These are phyloP conservation scores for Girardinus metallicus DNA, from an alignment of 2,797 vertebrate genomes.

Conservation along the genomic window DNA sequence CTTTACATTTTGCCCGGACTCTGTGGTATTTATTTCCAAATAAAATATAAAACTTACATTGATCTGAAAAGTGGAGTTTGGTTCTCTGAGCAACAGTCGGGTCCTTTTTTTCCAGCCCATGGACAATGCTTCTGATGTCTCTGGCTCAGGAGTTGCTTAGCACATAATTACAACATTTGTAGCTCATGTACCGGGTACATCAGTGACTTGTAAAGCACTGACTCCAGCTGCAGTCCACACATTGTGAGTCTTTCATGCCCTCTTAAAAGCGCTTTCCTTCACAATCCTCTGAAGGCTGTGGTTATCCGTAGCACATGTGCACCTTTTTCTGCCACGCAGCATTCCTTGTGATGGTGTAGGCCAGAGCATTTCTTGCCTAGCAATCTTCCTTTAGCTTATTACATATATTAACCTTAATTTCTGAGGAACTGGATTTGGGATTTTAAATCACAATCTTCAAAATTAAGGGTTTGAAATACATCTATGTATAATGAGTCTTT, in stretches of 20 bases:
- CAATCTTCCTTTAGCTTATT: background rate
- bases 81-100: background rate
- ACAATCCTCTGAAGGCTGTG: background rate
- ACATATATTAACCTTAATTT: background rate
- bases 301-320: background rate
- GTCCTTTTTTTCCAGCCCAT: background rate
- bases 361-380: background rate
- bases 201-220: background rate
- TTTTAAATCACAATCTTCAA: background rate
- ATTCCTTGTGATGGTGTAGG: background rate
- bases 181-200: background rate
- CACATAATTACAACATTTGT: background rate
- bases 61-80: background rate
- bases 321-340: background rate
- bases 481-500: background rate
- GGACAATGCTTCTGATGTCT: background rate
- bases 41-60: background rate
- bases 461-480: background rate
- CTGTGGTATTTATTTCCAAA: background rate
- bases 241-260: background rate
- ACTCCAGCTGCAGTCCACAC: background rate
- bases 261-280: background rate
- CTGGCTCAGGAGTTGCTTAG: background rate
- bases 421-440: background rate
- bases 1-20: background rate